phyloP scores from a whole-genome alignment of 2,113 vertebrate genomes.

The Mirounga angustirostris region DNA sequence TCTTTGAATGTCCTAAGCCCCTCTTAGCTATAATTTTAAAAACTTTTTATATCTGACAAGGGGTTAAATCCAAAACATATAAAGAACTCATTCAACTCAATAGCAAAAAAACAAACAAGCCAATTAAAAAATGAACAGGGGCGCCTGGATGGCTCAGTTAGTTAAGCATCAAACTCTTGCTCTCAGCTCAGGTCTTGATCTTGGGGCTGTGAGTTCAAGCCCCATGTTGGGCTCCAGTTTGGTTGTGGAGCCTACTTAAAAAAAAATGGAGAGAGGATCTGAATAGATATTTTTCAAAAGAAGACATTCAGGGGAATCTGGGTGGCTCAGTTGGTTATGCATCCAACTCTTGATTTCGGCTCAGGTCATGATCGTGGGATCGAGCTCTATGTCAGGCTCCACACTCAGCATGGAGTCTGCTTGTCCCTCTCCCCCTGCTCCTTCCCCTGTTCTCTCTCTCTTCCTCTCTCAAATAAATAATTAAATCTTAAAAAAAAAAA shows the following conservation, averaged over 20 bases:
- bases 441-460: too few relatives aligned
- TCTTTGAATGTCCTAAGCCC: not conserved
- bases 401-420: too few relatives aligned
- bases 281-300: not conserved
- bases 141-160: not conserved
- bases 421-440: too few relatives aligned
- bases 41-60: not conserved
- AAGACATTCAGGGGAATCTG: not conserved
- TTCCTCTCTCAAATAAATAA: too few relatives aligned
- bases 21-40: not conserved
- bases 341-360: too few relatives aligned
- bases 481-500: too few relatives aligned
- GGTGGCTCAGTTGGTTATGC: too few relatives aligned
- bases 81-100: not conserved
- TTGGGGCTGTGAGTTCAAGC: not conserved
- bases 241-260: not conserved
- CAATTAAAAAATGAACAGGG: not conserved
- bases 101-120: not conserved
- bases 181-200: not conserved
- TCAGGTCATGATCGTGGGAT: too few relatives aligned
- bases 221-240: not conserved
- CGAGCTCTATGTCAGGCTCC: too few relatives aligned
- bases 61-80: not conserved
- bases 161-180: not conserved
- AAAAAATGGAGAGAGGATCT: not conserved